Percentiles rank a stretch among this genome's conserved stretches.
Evolutionary conservation across 64 coral and sea anemone species (phyloP).

Genomic region (Anthopleura sola): DNA sequence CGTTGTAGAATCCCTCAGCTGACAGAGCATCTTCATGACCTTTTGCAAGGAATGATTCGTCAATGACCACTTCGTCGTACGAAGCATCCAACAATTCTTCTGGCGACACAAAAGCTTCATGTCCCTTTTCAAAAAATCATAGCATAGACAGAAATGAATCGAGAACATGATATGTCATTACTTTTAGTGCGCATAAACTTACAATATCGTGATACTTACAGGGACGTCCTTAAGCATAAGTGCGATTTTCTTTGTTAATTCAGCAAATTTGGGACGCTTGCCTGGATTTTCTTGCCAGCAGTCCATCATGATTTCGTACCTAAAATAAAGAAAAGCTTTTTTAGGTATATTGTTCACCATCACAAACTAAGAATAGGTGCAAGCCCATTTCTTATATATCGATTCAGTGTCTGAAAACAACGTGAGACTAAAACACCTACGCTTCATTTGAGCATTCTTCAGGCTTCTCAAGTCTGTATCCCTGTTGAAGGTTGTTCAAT

Average conservation of each 20-base stretch:
- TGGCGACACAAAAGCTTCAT: too few relatives aligned
- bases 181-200: too few relatives aligned
- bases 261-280: slow-evolving; percentile 28
- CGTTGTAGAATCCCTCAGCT: too few relatives aligned
- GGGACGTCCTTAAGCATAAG: neutral
- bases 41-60: neutral
- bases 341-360: neutral
- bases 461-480: slow-evolving; percentile 21
- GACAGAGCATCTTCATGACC: neutral
- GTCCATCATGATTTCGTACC: slow-evolving; percentile 29
- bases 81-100: too few relatives aligned
- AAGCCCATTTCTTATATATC: too few relatives aligned
- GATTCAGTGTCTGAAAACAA: neutral
- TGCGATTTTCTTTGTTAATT: neutral
- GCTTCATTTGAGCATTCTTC: neutral
- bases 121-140: too few relatives aligned
- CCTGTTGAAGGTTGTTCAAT: neutral
- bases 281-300: slow-evolving; percentile 47
- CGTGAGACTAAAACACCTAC: neutral
- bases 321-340: neutral
- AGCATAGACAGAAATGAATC: too few relatives aligned
- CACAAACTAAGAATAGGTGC: too few relatives aligned
- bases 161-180: too few relatives aligned
- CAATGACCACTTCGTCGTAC: neutral
- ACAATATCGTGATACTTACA: neutral